These are phyloP conservation scores for Xenopus tropicalis DNA, from an alignment of 2,113 vertebrate species.

Conservation along the genomic window UCB_Xtro_10.0 CM004445.2:67182501-67183000, in stretches of 20 bases:
- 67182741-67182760: neutral
- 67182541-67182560: conserved; percentile 39
- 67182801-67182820: neutral
- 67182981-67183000: conserved; percentile 52
- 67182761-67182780: conserved; percentile 12
- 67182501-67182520: conserved; percentile 32
- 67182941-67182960: conserved; percentile 78
- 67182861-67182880: conserved; percentile 41
- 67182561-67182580: conserved; percentile 31
- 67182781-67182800: neutral
- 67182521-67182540: conserved; percentile 25
- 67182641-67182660: conserved; percentile 9
- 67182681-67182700: conserved; percentile 15
- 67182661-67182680: neutral
- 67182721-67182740: neutral
- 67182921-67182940: conserved; percentile 80
- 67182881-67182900: conserved; percentile 53
- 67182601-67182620: conserved; percentile 34
- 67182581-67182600: conserved; percentile 8
- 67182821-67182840: neutral
- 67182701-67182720: neutral
- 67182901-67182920: conserved; percentile 77
- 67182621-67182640: neutral
- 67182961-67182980: conserved; percentile 78
- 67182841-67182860: neutral